Evolutionary conservation across 2,797 vertebrate genomes (phyloP), one percentile per base, ranked within the genome.

Genomic region (Acrossocheilus fasciatus): DNA sequence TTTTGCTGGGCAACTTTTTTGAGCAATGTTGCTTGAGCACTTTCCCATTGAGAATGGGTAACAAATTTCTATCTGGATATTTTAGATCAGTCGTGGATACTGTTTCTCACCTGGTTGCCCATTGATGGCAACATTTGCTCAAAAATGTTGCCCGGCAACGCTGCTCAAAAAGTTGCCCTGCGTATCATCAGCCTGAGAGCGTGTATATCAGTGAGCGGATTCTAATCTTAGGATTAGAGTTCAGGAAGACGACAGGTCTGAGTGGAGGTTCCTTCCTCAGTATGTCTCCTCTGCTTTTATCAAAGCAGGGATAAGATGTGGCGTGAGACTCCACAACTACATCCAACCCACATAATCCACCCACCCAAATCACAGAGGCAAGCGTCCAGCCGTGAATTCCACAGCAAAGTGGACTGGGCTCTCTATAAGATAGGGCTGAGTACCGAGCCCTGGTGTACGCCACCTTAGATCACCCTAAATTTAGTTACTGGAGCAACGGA

Each of bases 381-480:
- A 39, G 9, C 64, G 39, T 84, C 86, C 86, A 82, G 77, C 80
- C 5, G 9, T 41, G 43, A 88, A 88, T 82, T 91, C 78, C 84
- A 73, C 64, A 76, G 81, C 50, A 43, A 57, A 81, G 74, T 82
- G 82, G 69, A 76, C 81, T 66, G 74, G 59, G 82, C 80, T 87
- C 82, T 64, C 72, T 81, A 64, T 85, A 36, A 83, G 75, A 87
- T 87, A 86, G 47, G 26, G 52, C 81, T 41, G 26, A 86, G 84
- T 86, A 88, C 88, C 23, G n/a, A 76, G 26, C 77, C 75, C 74
- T 81, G 86, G 68, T 76, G 82, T 77, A 68, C 69, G 20, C 47
- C 78, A 87, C 88, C 79, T 83, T 52, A 59, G 41, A 73, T 75
- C 79, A 59, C 85, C 73, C 85, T 88, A 88, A 82, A 89, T 84